These are phyloP conservation scores for Thamnophis sirtalis DNA, from an alignment of 2,113 vertebrate genomes.

Conservation along the genomic window DNA sequence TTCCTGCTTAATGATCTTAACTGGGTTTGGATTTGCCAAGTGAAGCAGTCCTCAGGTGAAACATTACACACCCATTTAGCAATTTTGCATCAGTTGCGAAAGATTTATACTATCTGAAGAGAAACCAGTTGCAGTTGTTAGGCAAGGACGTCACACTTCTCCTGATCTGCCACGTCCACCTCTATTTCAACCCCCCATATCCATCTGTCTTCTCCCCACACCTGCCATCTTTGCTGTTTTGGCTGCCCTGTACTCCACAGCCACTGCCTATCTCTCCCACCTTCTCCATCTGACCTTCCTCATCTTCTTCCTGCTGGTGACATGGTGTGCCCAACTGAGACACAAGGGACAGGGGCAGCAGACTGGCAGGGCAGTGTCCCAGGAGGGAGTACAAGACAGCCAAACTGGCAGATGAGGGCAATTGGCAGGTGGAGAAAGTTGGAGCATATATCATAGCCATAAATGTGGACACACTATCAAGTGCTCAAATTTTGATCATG, in stretches of 20 bases:
- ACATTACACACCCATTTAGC: neutral
- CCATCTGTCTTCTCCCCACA: neutral
- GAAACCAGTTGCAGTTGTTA: neutral
- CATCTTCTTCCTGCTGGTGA: neutral
- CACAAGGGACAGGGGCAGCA: neutral
- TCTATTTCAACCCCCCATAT: neutral
- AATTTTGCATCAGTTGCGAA: neutral
- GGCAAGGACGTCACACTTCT: neutral
- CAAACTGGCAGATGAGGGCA: neutral
- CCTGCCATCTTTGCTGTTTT: neutral
- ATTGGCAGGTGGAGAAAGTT: neutral
- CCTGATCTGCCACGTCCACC: neutral
- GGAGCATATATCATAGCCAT: neutral
- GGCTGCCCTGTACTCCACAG: neutral
- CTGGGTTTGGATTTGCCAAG: neutral
- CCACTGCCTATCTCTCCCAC: neutral
- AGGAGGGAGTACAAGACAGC: neutral
- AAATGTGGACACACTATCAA: neutral
- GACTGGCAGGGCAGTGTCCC: too few relatives aligned
- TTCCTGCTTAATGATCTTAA: neutral
- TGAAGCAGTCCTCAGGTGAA: neutral
- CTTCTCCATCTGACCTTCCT: neutral
- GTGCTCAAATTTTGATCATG: neutral
- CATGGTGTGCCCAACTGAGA: neutral
- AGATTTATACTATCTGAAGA: too few relatives aligned